Base-by-base conservation (phyloP, 2,113 vertebrate genomes). In the Oreotragus oreotragus region DNA sequence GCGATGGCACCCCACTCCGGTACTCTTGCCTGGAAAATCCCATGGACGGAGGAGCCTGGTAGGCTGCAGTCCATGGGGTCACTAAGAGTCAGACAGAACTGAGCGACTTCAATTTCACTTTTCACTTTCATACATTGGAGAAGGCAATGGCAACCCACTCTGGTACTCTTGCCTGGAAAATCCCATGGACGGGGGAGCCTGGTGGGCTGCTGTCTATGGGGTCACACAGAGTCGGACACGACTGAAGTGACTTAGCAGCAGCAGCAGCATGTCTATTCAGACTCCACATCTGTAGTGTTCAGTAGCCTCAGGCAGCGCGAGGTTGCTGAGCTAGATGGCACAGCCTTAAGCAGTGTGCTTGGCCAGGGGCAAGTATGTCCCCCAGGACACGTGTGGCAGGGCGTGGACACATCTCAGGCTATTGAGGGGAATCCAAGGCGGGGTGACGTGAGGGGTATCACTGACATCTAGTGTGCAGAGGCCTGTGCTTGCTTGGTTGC, bases 301-400 rank as follows among this genome's bases (percentile, higher is more conserved):
- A 2, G 21, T 2, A 55, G 57, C 36, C 9, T 5, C 3, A 0
- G 0, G n/a, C 8, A 21, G 33, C 36, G 4, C 1, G 1, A 1
- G 47, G 83, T 19, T 39, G 43, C 33, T 8, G 2, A 43, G 7
- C 2, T 16, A 57, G 47, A 15, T 0, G 19, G 15, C 53, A 81
- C 0, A 23, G 84, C 55, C 53, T 23, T 27, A 9, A 85, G 51
- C 1, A 7, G 4, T 28, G 60, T 4, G 80, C 70, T 88, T 62
- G 58, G 1, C 81, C 45, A 33, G 64, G 91, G 73, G 25, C 49
- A 47, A 53, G n/a, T 4, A 19, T 84, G n/a, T 39, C 30, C 83
- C 43, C 76, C 43, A 47, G 28, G 57, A 73, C 43, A 49, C 25
- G 2, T 15, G 7, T 51, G 84, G 66, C 10, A n/a, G 53, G 8